Base-by-base conservation (phyloP, 2,113 vertebrate genomes). In the Phyllostomus hastatus region DNA sequence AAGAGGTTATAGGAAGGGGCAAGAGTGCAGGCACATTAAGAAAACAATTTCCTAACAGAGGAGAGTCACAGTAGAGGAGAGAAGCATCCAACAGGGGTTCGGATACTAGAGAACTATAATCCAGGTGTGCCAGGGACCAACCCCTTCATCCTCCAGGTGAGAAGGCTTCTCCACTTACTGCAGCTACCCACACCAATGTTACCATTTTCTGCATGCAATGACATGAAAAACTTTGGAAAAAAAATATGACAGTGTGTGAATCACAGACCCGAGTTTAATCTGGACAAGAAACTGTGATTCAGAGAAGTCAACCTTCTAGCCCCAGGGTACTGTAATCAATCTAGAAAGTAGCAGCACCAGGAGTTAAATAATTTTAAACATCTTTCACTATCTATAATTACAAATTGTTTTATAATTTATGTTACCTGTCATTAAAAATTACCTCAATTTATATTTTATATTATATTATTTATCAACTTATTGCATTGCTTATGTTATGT, bases 51-150 rank as follows among this genome's bases (percentile, higher is more conserved):
- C 66, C 59, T 17, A 57, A 50, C 5, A 54, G 31, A 10, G 0
- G 1, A 52, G 46, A 88, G 28, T 31, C 2, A 15, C 7, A 0
- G 33, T 0, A 1, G 46, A 57, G 12, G 17, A 38, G 8, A 80
- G 46, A 28, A 7, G 59, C 26, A 14, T 1, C n/a, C 15, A 1
- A 14, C 1, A 10, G 0, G 7, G 35, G 41, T 17, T 4, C 46
- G 31, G 46, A 86, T 0, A 6, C 52, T 26, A 3, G 22, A 28
- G 76, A 43, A 31, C n/a, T 84, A 19, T 1, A 17, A 17, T 10
- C 8, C 5, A 35, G 22, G 15, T 5, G 16, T 22, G 15, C 41
- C 80, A 22, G 35, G 26, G 17, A 17, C 22, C 64, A 69, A 15
- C 1, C 10, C 20, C 19, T 41, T 52, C 31, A 22, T 38, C 31